Base-by-base conservation (phyloP, 1,140 invertebrate genomes). In the Zaprionus camerounensis region DNA sequence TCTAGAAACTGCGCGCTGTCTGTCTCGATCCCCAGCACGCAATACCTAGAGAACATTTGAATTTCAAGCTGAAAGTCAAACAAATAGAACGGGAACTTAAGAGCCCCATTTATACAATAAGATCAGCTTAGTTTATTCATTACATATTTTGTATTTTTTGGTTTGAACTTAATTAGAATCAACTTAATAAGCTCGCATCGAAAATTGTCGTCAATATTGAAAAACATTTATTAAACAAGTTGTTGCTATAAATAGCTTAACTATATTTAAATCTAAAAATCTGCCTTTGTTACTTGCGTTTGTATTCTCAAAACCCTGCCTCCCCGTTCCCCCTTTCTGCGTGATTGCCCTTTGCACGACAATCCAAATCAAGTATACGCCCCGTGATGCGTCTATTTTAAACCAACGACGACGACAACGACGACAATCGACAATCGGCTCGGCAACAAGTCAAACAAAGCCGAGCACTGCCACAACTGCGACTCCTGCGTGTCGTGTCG, bases 361-460 rank as follows among this genome's bases (percentile, higher is more conserved):
- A 31, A 41, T 53, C 34, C 41, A 59, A 64, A 84, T 90, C 51
- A 65, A 70, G 85, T 62, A 82, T 88, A 81, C 85, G 81, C 76
- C 75, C 85, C 71, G 76, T 81, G 57, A 62, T 24, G 41, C 71
- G 11, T 38, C 41, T 64, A 67, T 86, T 80, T 86, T 78, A 70
- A 62, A 59, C 38, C 31, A 46, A 15, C 71, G 34, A 46, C 24
- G 49, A 65, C 71, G 22, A 53, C 24, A 28, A 65, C 17, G 6
- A 20, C 28, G 28, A 31, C 28, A 31, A 28, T 7, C 28, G 28
- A 28, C 26, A 64, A 15, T 13, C 17, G 38, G 69, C 44, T 68
- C 62, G 70, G 80, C 84, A 88, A 88, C 84, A 88, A 84, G 84
- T 88, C 46, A 34, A 62, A 49, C 34, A 36, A 51, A 44, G 34